Evolutionary conservation across 2,797 vertebrate genomes (phyloP).

Genomic region (Ctenosaura bakeri): DNA sequence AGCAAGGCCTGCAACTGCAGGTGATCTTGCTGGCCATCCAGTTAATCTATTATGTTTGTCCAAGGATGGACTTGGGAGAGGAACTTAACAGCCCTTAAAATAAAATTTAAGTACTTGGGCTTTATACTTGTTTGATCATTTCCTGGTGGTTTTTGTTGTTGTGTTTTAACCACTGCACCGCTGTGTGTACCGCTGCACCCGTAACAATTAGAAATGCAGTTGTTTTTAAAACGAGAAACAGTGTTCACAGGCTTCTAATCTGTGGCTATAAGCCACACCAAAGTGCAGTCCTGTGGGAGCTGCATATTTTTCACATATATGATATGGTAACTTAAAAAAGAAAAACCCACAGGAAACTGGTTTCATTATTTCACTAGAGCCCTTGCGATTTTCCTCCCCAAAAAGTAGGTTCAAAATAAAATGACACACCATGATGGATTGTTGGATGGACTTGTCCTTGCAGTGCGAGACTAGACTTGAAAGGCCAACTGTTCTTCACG

Average conservation of each 20-base stretch:
- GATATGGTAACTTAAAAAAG: background rate
- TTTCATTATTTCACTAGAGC: slow-evolving; percentile 5
- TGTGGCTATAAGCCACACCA: background rate
- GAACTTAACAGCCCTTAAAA: background rate
- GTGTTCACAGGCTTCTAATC: background rate
- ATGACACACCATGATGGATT: slow-evolving; percentile 11
- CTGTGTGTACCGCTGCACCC: background rate
- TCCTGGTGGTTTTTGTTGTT: background rate
- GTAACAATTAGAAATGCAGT: background rate
- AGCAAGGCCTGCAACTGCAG: background rate
- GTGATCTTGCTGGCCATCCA: background rate
- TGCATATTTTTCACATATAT: slow-evolving; percentile 2
- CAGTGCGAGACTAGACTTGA: slow-evolving; percentile 20
- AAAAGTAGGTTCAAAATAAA: slow-evolving; percentile 18
- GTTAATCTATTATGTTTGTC: background rate
- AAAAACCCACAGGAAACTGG: background rate
- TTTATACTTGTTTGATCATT: background rate
- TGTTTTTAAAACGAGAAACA: background rate
- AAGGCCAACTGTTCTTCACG: slow-evolving; percentile 36
- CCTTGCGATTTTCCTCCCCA: background rate
- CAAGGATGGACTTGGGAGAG: background rate
- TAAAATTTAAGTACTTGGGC: background rate
- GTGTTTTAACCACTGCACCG: background rate
- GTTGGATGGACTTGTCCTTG: slow-evolving; percentile 12
- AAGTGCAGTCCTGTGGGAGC: background rate